A percentile compares a stretch with the other conserved stretches of the same genome.
These are phyloP conservation scores for Oscheius sp. DNA, from an alignment of 2,888 invertebrate genomes.

Conservation along the genomic window DNA sequence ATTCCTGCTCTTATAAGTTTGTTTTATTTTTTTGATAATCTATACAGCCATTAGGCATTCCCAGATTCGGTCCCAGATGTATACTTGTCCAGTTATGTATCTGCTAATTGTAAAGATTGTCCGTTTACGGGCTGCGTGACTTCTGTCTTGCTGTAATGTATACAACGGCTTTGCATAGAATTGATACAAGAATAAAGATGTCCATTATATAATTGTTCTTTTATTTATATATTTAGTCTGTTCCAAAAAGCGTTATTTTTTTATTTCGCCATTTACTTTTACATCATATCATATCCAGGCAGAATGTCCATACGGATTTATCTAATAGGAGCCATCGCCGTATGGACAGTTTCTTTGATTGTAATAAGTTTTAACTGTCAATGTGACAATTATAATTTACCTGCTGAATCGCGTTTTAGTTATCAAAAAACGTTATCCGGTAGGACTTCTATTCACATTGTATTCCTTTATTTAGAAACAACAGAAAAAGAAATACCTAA, in stretches of 20 bases:
- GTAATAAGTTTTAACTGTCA: conserved; percentile 45
- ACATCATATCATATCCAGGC: too few relatives aligned
- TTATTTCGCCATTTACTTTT: too few relatives aligned
- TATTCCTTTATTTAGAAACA: too few relatives aligned
- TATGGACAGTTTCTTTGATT: conserved; percentile 51
- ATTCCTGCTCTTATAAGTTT: not conserved
- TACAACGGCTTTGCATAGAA: not conserved
- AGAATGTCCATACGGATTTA: conserved; percentile 1
- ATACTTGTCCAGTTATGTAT: not conserved
- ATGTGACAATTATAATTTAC: conserved; percentile 35
- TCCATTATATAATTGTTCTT: not conserved
- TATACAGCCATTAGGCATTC: not conserved
- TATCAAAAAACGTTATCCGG: not conserved
- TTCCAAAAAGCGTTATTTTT: too few relatives aligned
- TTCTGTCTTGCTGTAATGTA: not conserved
- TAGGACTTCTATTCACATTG: not conserved
- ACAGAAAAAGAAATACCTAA: not conserved
- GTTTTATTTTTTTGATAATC: not conserved
- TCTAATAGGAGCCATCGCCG: conserved; percentile 38
- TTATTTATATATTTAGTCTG: too few relatives aligned
- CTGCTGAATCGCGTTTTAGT: not conserved
- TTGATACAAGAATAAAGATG: not conserved
- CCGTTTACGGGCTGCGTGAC: not conserved
- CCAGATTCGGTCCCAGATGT: conserved; percentile 1
- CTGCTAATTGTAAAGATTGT: conserved; percentile 3